Conservation (phyloP, 2,113 vertebrate genomes). For the Mastomys natalensis region DNA sequence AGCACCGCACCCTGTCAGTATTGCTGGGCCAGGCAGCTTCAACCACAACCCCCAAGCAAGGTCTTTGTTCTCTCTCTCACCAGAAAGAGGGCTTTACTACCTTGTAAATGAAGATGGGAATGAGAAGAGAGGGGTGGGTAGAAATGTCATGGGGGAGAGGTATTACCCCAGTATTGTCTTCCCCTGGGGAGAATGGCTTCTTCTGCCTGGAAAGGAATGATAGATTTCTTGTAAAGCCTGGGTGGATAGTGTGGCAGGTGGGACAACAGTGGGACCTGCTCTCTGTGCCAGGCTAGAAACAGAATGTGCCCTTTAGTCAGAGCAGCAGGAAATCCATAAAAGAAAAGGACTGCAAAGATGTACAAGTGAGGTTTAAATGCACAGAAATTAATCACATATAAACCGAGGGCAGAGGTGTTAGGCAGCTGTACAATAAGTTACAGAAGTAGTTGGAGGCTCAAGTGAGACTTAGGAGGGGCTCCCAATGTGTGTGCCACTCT, state of each 20-base stretch:
- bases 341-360: slow-evolving; percentile 24
- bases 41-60: not conserved
- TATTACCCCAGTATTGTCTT: not conserved
- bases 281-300: not conserved
- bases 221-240: not conserved
- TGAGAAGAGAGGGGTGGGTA: not conserved
- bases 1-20: not conserved
- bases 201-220: not conserved
- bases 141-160: not conserved
- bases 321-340: not conserved
- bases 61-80: not conserved
- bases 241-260: not conserved
- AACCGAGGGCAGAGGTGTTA: not conserved
- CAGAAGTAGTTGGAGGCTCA: not conserved
- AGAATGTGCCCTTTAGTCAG: slow-evolving; percentile 54
- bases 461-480: not conserved
- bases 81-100: not conserved
- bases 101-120: not conserved
- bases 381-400: not conserved
- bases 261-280: not conserved
- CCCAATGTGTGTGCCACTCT: not conserved
- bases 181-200: not conserved
- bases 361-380: slow-evolving; percentile 7
- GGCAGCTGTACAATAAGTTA: not conserved
- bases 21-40: not conserved